Base-by-base conservation (phyloP, 2,113 vertebrate species). In the Pardalotus punctatus region DNA sequence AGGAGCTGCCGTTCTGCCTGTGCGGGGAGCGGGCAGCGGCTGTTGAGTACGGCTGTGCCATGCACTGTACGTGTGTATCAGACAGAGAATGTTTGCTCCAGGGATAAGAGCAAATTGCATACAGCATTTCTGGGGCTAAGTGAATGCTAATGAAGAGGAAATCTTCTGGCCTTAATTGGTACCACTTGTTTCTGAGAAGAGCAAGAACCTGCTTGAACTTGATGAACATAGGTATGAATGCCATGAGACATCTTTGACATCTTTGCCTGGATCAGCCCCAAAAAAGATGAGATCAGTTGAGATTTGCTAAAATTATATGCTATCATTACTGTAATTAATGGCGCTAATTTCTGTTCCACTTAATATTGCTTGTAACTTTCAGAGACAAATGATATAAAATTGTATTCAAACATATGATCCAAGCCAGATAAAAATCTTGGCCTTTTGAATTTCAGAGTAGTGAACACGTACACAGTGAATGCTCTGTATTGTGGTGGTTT, bases 251-350 rank as follows among this genome's bases (percentile, higher is more conserved):
- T 50, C 50, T 72, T 22, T 31, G 50, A 28, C 7, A 5, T 81
- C 62, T 85, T 53, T 66, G 45, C 64, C 20, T 33, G 0, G 61
- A 77, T 88, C 36, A 36, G 23, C 33, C 51, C 22, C 14, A 7
- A 58, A 73, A 73, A 56, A 66, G 78, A 78, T 64, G 21, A 67
- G 38, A 69, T 74, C 7, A 27, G 22, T 71, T 56, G 64, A 78
- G 40, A 69, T 70, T 77, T 91, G 43, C 57, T 61, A 25, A 6
- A 89, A 50, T 35, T 76, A n/a, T 58, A 7, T 45, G 20, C 81
- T 94, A 54, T 38, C 54, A 71, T 80, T 69, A 69, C 61, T 95
- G 65, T 70, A 93, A 77, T 83, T 94, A 86, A 87, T 64, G 81
- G 57, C 31, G 43, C 36, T 94, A 22, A 61, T 95, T 91, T 91